phyloP scores from a whole-genome alignment of 2,797 vertebrate species.

The Fratercula arctica region DNA sequence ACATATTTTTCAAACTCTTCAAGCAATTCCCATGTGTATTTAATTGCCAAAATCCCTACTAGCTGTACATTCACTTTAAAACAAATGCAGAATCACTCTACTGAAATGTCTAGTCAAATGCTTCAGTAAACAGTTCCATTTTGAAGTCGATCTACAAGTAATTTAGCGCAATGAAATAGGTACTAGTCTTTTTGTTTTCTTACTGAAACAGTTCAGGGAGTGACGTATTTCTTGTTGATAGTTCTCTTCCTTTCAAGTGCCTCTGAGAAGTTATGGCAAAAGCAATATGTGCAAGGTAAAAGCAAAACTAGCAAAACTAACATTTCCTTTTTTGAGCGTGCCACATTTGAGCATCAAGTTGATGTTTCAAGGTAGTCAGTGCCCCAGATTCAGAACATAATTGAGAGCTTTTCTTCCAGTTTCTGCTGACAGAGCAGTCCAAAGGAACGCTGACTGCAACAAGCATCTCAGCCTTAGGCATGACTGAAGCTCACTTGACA shows the following conservation, averaged over 20 bases:
- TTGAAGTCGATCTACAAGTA: background rate
- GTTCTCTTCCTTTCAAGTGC: background rate
- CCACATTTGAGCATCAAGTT: background rate
- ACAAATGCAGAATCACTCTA: background rate
- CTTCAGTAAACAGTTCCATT: background rate
- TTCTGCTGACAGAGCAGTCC: constrained; percentile 55
- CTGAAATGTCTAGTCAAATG: background rate
- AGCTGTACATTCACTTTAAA: background rate
- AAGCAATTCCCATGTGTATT: background rate
- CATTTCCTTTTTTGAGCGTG: background rate
- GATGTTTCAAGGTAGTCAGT: background rate
- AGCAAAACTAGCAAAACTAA: background rate
- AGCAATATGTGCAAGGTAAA: background rate
- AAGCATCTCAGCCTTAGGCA: constrained; percentile 13
- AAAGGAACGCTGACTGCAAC: constrained; percentile 27
- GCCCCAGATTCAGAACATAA: constrained; percentile 8
- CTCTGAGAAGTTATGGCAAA: background rate
- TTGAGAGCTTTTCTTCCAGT: background rate
- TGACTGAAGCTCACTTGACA: constrained; percentile 48
- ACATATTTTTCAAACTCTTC: background rate
- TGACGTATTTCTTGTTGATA: background rate
- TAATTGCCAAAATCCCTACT: background rate
- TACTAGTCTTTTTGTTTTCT: background rate
- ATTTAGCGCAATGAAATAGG: background rate
- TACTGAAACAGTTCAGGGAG: background rate